Percentiles rank a stretch among this genome's conserved stretches.
phyloP scores from a whole-genome alignment of 2,888 invertebrate species.

The Syritta pipiens region DNA sequence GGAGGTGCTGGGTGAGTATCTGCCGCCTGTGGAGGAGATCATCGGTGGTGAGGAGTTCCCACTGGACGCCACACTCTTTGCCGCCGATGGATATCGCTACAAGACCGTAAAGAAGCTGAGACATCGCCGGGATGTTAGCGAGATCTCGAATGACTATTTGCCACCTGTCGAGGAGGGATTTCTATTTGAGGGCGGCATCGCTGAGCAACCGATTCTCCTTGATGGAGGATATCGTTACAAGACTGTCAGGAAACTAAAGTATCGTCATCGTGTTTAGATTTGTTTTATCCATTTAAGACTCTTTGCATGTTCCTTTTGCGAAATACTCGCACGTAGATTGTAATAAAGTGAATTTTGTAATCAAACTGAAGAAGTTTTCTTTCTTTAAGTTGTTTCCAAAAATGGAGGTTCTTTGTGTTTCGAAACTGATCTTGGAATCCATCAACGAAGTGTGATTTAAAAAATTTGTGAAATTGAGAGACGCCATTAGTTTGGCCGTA shows the following conservation, averaged over 20 bases:
- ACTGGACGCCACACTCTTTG: slow-evolving; percentile 26
- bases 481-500: too few relatives aligned
- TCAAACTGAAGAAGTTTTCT: too few relatives aligned
- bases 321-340: too few relatives aligned
- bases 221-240: slow-evolving; percentile 41
- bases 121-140: slow-evolving; percentile 72
- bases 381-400: too few relatives aligned
- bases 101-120: slow-evolving; percentile 38
- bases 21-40: slow-evolving; percentile 62
- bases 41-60: slow-evolving; percentile 45
- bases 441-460: too few relatives aligned
- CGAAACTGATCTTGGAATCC: too few relatives aligned
- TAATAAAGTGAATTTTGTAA: too few relatives aligned
- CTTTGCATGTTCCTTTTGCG: too few relatives aligned
- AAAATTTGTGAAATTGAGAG: too few relatives aligned
- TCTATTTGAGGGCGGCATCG: not conserved
- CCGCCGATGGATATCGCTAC: slow-evolving; percentile 55
- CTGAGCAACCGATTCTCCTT: not conserved
- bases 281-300: too few relatives aligned
- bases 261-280: not conserved
- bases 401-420: too few relatives aligned
- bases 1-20: slow-evolving; percentile 30
- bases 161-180: slow-evolving; percentile 58
- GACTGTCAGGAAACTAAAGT: not conserved
- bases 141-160: slow-evolving; percentile 39